Base-by-base conservation (phyloP, 2,113 vertebrate genomes). In the Cyrtonyx montezumae region DNA sequence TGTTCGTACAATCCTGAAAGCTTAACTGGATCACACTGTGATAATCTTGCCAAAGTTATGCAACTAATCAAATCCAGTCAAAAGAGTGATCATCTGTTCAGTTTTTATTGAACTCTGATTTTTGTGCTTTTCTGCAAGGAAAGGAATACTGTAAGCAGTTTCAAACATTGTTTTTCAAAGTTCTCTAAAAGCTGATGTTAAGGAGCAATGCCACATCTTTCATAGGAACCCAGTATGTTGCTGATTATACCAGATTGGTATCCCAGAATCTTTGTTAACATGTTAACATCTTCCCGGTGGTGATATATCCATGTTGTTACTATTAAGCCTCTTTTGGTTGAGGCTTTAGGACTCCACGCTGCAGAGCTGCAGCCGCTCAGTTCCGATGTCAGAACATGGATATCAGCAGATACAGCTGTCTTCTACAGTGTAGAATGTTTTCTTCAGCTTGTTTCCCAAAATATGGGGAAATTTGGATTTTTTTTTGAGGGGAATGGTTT, bases 371-470 rank as follows among this genome's bases (percentile, higher is more conserved):
- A 87, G 88, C 91, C 86, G 58, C 62, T 81, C 62, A 55, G 70
- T 88, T 94, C 49, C 88, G 78, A 51, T 95, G 80, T 96, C 85
- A 94, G 81, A 92, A 93, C 94, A 90, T 87, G 93, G 95, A 94
- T 97, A 93, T 94, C 89, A 94, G 94, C 95, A 97, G 92, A 96
- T 97, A 83, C 69, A 61, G 87, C 84, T 97, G 96, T 95, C 96
- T 97, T 98, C 97, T 98, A 98, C 98, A 96, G 63, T 98, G 97
- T 98, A 98, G 98, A 98, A 97, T 92, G 85, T 94, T 96, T 94
- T 91, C 85, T 96, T 95, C 95, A 97, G 87, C 94, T 93, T 96
- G 91, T 98, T 97, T 98, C 97, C 97, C 97, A 96, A 96, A 92
- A 90, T 86, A 84, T 78, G 92, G 97, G 96, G 90, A 96, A 95